Evolutionary conservation across 2,797 vertebrate species (phyloP).

Genomic region (Telmatherina bonti): DNA sequence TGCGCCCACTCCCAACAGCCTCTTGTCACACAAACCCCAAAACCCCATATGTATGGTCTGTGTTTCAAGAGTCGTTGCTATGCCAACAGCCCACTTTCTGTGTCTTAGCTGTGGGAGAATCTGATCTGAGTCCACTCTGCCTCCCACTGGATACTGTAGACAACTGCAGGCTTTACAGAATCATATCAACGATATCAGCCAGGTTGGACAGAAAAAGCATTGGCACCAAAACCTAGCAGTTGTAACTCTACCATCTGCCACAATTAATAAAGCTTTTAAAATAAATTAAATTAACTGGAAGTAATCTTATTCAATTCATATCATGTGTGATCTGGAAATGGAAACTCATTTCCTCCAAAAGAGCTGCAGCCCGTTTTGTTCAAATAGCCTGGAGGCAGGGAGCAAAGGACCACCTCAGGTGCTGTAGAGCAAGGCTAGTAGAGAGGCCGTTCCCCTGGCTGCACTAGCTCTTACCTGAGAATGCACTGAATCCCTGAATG

Average conservation of each 20-base stretch:
- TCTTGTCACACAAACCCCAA: conserved; percentile 61
- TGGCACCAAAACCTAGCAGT: conserved; percentile 59
- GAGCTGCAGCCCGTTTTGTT: conserved; percentile 44
- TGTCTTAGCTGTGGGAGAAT: conserved; percentile 79
- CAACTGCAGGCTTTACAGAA: conserved; percentile 74
- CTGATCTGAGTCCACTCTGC: conserved; percentile 78
- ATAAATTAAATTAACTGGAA: conserved; percentile 45
- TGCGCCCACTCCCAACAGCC: conserved; percentile 52
- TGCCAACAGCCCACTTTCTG: conserved; percentile 87
- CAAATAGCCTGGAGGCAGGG: conserved; percentile 61
- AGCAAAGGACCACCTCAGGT: conserved; percentile 67
- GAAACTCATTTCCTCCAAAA: conserved; percentile 23
- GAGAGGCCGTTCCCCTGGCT: conserved; percentile 60
- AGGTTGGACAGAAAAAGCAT: conserved; percentile 49
- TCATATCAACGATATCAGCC: conserved; percentile 40
- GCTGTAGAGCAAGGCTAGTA: conserved; percentile 63
- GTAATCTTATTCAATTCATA: conserved; percentile 19
- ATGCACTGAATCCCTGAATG: conserved; percentile 74
- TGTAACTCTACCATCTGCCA: conserved; percentile 59
- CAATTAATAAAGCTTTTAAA: conserved; percentile 52
- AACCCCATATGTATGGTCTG: conserved; percentile 73
- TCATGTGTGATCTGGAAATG: conserved; percentile 30
- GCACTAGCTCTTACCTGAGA: conserved; percentile 73
- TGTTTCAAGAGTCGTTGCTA: conserved; percentile 85
- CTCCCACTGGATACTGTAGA: conserved; percentile 81